Base-by-base conservation (phyloP, 2,113 vertebrate species). In the Tragelaphus strepsiceros region DNA sequence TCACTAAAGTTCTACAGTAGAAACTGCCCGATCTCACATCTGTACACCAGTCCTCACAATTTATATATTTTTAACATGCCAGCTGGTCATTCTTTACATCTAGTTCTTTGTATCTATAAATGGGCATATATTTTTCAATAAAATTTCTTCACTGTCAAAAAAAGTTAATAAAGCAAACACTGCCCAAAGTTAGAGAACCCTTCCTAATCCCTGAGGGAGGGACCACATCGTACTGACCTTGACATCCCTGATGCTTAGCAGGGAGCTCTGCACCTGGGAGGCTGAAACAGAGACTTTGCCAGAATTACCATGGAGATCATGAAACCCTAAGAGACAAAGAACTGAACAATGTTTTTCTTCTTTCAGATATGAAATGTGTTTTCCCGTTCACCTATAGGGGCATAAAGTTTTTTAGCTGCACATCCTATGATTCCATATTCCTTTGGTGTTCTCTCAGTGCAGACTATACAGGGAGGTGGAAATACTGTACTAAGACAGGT, bases 351-450 rank as follows among this genome's bases (percentile, higher is more conserved):
- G 32, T 28, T 51, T 93, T 71, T 28, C 19, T 61, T 86, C 49
- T 39, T 85, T 24, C 54, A 86, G 82, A 15, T 12, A 0, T 6
- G 8, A 0, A 5, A n/a, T 93, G 82, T 49, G 10, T 14, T 74
- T 49, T 93, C 30, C 82, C 64, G 0, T 86, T 93, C 56, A 28
- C 8, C 30, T 86, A 77, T 15, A 10, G 0, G 5, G 15, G 43
- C 53, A 9, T 4, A 1, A 21, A 4, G 0, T 11, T 51, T 59
- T 77, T 39, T 15, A 30, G 61, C 26, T 86, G 82, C 39, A 61
- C 10, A 35, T 0, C 0, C 1, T 0, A 1, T 0, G 2, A 5
- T 26, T 77, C 39, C 32, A 0, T 6, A 1, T 21, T 2, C 6
- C 0, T 4, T 0, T 93, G 91, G 54, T 86, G 91, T 77, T 49